Base-by-base conservation (phyloP, 2,113 vertebrate genomes). In the Rutilus rutilus region DNA sequence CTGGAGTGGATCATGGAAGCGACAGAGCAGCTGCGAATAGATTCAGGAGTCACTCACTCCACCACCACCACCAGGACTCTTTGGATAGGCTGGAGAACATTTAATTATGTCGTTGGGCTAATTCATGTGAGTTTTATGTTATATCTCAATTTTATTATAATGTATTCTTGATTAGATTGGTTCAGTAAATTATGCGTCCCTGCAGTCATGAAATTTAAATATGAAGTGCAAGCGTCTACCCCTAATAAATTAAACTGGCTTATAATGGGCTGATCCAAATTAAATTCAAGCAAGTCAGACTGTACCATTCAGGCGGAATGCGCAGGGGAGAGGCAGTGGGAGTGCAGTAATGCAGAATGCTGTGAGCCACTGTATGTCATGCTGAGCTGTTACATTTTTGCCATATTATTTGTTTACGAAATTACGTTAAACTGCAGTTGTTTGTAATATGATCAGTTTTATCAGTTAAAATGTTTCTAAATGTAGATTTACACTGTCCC, bases 21-120 rank as follows among this genome's bases (percentile, higher is more conserved):
- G 78, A 85, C 79, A 47, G 82, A 59, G 90, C 86, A 89, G 90
- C 89, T 88, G 87, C 82, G 90, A 92, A 91, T 91, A 91, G 91
- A 90, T 83, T 84, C 88, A 65, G 85, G 90, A 91, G 85, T 90
- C 91, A 90, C 86, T 89, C 87, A 88, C 90, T 89, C 71, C 39
- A 3, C 77, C 33, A 30, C 77, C 33, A 30, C 54, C 19, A 17
- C 30, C 10, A 10, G 45, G 76, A 65, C 83, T 59, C 80, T 73
- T 78, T 67, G 77, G 83, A 85, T 85, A 89, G 85, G 81, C 25
- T 88, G 82, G 60, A 77, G 27, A 77, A 83, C 36, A 15, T 73
- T 19, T 54, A 9, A 71, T 25, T n/a, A 21, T 54, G 11, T 0
- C 60, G 27, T 33, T 42, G 5, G n/a, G 33, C 23, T 8, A 60